These are phyloP conservation scores for Nesoenas mayeri DNA, from an alignment of 2,113 vertebrate species.

Conservation along the genomic window DNA sequence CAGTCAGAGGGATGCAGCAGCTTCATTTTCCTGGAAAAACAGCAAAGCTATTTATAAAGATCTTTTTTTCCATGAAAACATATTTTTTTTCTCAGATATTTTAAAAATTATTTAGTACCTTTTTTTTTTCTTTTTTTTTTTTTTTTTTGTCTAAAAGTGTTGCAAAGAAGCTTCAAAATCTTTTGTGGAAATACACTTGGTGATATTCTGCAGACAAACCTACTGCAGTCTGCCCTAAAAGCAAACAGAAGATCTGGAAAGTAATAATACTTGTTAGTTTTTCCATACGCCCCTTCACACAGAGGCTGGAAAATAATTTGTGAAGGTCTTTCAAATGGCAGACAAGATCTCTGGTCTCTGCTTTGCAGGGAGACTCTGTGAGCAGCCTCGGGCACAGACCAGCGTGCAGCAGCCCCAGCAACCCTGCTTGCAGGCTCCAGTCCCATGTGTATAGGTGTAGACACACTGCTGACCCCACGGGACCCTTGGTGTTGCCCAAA, in stretches of 20 bases:
- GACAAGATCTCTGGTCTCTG: neutral
- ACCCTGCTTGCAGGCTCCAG: neutral
- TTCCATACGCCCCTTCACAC: neutral
- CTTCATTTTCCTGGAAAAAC: neutral
- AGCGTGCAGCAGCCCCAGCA: neutral
- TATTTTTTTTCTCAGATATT: fast-evolving
- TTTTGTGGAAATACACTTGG: neutral
- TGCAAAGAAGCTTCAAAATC: neutral
- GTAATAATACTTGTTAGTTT: neutral
- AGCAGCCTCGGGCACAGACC: neutral
- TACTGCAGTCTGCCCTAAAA: neutral
- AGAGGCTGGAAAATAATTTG: neutral
- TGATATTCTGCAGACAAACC: neutral
- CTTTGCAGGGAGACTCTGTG: neutral
- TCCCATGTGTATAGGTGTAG: neutral
- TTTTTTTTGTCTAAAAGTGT: neutral
- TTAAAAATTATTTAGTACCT: neutral
- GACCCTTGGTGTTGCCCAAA: neutral
- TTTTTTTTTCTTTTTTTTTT: neutral
- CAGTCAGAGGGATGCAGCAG: neutral
- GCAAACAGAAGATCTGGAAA: neutral
- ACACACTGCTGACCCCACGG: fast-evolving
- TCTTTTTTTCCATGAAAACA: neutral
- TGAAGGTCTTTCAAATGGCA: neutral
- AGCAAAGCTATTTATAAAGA: neutral